Evolutionary conservation across 1,140 invertebrate genomes (phyloP).

Genomic region (Sinella curviseta): DNA sequence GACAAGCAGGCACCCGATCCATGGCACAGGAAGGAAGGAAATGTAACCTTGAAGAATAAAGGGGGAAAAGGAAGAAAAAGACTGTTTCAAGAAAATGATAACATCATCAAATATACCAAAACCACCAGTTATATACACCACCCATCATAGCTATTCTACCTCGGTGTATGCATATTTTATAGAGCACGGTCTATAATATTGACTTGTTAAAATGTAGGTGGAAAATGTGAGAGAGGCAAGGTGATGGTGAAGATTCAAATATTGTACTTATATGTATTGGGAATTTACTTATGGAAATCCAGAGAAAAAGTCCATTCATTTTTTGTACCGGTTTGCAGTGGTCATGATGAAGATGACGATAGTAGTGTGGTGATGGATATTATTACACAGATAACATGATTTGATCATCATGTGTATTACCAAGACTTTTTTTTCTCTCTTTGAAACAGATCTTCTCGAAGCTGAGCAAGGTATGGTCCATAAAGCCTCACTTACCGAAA

Average conservation of each 20-base stretch:
- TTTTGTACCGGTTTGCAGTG: not conserved
- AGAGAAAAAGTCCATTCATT: not conserved
- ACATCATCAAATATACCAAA: too few relatives aligned
- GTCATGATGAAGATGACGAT: not conserved
- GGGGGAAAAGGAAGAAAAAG: not conserved
- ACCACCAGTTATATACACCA: too few relatives aligned
- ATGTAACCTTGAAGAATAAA: not conserved
- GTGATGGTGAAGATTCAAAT: not conserved
- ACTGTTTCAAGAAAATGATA: conserved; percentile 5
- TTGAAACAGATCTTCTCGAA: not conserved
- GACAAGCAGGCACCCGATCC: not conserved
- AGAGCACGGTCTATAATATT: not conserved
- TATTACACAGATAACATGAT: not conserved
- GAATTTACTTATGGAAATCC: not conserved
- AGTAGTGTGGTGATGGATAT: not conserved
- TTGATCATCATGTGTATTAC: not conserved
- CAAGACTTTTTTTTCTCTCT: not conserved
- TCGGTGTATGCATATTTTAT: conserved; percentile 20
- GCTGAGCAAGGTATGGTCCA: not conserved
- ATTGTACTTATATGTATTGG: not conserved
- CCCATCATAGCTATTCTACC: not conserved
- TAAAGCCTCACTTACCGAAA: not conserved
- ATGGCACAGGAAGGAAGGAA: not conserved
- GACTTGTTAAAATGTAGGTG: conserved; percentile 18
- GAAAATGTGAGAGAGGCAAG: not conserved